Percentiles rank a stretch among this genome's conserved stretches.
phyloP scores from a whole-genome alignment of 2,888 invertebrate genomes.

The Volucella inanis region DNA sequence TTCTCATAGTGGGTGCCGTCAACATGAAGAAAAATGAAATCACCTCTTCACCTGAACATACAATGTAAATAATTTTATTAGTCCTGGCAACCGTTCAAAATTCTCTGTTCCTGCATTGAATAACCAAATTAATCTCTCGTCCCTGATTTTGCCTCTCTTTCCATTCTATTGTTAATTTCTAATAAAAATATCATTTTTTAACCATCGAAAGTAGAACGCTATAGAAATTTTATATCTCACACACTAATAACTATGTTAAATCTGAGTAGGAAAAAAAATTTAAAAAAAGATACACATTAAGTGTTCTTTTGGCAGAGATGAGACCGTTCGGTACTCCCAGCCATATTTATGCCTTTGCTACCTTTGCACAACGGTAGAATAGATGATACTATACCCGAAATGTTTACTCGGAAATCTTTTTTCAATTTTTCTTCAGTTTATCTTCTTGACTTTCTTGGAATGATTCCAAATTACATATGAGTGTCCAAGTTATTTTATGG shows the following conservation, averaged over 20 bases:
- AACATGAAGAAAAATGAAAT: not conserved
- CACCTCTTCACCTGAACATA: not conserved
- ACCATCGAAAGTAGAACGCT: not conserved
- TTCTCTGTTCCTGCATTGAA: not conserved
- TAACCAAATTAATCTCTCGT: not conserved
- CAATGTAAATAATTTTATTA: slow-evolving; percentile 2
- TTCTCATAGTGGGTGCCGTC: not conserved
- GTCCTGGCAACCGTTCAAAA: not conserved
- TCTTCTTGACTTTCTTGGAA: not conserved
- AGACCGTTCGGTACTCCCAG: not conserved
- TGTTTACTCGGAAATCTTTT: not conserved
- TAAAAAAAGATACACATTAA: not conserved
- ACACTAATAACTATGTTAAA: not conserved
- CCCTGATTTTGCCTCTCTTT: not conserved
- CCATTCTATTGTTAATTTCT: too few relatives aligned
- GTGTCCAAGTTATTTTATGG: not conserved
- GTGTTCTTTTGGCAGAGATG: not conserved
- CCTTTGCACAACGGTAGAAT: not conserved
- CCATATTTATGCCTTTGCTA: not conserved
- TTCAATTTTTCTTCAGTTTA: not conserved
- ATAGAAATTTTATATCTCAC: not conserved
- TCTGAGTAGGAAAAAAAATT: not conserved
- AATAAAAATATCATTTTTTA: not conserved
- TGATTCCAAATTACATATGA: not conserved
- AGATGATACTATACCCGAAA: not conserved